These are phyloP conservation scores for Cynodonichthys magdalenae DNA, from an alignment of 2,797 vertebrate species.

Conservation along the genomic window DNA sequence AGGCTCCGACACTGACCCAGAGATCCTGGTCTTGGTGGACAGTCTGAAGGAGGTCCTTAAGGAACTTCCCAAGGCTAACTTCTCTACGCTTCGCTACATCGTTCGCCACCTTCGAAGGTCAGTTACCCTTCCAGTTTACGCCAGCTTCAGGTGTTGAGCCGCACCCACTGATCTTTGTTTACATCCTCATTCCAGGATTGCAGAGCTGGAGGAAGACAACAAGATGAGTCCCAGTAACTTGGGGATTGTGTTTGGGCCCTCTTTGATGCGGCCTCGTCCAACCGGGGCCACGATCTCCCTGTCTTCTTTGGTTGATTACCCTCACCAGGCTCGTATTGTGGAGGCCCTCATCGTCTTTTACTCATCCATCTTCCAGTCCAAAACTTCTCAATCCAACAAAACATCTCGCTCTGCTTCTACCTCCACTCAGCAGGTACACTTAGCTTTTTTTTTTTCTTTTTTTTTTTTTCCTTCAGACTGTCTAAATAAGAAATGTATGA, in stretches of 20 bases:
- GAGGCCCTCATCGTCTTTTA: slow-evolving; percentile 94
- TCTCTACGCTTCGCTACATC: slow-evolving; percentile 87
- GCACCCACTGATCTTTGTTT: too few relatives aligned
- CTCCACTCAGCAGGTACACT: slow-evolving; percentile 64
- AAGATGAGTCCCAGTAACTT: slow-evolving; percentile 96
- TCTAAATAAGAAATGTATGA: too few relatives aligned
- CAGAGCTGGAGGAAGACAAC: slow-evolving; percentile 92
- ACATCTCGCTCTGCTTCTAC: slow-evolving; percentile 29
- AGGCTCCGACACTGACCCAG: slow-evolving; percentile 78
- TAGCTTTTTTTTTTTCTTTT: too few relatives aligned
- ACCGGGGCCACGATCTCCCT: slow-evolving; percentile 93
- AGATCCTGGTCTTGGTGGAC: slow-evolving; percentile 80
- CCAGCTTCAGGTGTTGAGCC: too few relatives aligned
- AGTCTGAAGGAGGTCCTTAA: slow-evolving; percentile 85
- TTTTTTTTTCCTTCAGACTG: too few relatives aligned
- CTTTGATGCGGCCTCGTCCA: slow-evolving; percentile 92
- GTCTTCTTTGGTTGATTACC: slow-evolving; percentile 97
- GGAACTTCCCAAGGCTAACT: slow-evolving; percentile 86
- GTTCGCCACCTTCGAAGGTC: slow-evolving; percentile 89
- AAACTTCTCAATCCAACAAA: slow-evolving; percentile 45
- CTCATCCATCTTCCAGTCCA: slow-evolving; percentile 82
- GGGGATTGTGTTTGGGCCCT: slow-evolving; percentile 96
- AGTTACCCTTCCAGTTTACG: slow-evolving; percentile 15
- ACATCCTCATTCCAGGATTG: slow-evolving; percentile 80
- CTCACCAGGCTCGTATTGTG: slow-evolving; percentile 93